phyloP scores from a whole-genome alignment of 2,888 invertebrate species.

The Lissocephala sabroskyi region DNA sequence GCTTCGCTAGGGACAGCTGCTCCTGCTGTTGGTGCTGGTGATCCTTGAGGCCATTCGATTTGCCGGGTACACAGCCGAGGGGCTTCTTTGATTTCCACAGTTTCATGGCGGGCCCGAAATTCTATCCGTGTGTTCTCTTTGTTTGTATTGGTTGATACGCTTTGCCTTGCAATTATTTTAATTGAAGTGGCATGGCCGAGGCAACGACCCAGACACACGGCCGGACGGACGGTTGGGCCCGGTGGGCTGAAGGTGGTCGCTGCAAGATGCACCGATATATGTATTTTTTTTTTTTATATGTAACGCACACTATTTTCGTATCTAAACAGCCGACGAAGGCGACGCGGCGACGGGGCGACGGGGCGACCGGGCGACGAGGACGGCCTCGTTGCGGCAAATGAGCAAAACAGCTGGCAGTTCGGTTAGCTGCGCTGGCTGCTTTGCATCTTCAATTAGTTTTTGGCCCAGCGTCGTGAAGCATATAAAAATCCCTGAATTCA shows the following conservation, averaged over 20 bases:
- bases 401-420: constrained; percentile 1
- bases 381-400: too few relatives aligned
- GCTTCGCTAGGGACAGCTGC: constrained; percentile 34
- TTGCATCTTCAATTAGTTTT: constrained; percentile 14
- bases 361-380: too few relatives aligned
- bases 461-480: constrained; percentile 1
- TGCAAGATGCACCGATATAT: neutral
- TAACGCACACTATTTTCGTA: constrained; percentile 4
- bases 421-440: neutral
- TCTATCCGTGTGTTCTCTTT: neutral
- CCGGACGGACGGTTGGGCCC: neutral
- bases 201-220: constrained; percentile 1
- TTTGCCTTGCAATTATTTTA: constrained; percentile 8
- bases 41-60: constrained; percentile 64
- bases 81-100: constrained; percentile 73
- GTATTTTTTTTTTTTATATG: neutral
- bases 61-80: constrained; percentile 71
- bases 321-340: too few relatives aligned
- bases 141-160: constrained; percentile 1
- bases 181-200: constrained; percentile 8
- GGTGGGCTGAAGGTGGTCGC: neutral
- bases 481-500: constrained; percentile 21
- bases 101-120: constrained; percentile 57
- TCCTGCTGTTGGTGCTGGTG: constrained; percentile 36
- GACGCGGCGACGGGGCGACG: too few relatives aligned